Conservation (phyloP, 2,888 invertebrate species). For the Erpobdella octoculata region DNA sequence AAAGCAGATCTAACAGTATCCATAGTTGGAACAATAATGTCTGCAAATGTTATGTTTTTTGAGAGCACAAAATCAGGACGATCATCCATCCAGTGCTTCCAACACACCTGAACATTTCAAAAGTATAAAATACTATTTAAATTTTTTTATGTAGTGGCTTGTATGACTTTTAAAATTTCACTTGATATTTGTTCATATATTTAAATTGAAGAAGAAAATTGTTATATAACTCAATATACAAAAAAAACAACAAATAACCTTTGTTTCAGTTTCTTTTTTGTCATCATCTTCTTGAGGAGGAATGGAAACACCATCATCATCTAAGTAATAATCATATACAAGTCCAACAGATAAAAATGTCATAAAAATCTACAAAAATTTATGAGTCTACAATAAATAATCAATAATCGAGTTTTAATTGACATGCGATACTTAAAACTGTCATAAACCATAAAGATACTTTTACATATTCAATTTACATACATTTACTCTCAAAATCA, state of each 20-base stretch:
- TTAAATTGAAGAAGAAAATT: not conserved
- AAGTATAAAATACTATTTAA: too few relatives aligned
- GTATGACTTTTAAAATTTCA: not conserved
- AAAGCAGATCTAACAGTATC: conserved; percentile 49
- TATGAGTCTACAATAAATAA: not conserved
- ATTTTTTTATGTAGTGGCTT: too few relatives aligned
- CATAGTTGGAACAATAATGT: conserved; percentile 53
- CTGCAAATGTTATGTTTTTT: conserved; percentile 49
- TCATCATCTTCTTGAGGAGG: conserved; percentile 55
- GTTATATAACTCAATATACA: too few relatives aligned
- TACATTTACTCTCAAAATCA: too few relatives aligned
- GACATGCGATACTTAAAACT: too few relatives aligned
- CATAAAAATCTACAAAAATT: conserved; percentile 36
- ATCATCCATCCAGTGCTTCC: conserved; percentile 49
- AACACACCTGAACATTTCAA: too few relatives aligned
- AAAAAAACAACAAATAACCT: too few relatives aligned
- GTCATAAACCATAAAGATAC: too few relatives aligned
- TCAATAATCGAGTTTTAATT: too few relatives aligned
- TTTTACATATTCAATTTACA: too few relatives aligned
- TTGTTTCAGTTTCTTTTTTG: too few relatives aligned
- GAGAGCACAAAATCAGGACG: conserved; percentile 41
- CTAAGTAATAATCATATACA: conserved; percentile 65
- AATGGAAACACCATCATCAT: conserved; percentile 65
- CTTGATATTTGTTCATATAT: not conserved
- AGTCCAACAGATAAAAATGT: conserved; percentile 60